Conservation (phyloP, 2,113 vertebrate species). For the Psittacula cyanocephala region DNA sequence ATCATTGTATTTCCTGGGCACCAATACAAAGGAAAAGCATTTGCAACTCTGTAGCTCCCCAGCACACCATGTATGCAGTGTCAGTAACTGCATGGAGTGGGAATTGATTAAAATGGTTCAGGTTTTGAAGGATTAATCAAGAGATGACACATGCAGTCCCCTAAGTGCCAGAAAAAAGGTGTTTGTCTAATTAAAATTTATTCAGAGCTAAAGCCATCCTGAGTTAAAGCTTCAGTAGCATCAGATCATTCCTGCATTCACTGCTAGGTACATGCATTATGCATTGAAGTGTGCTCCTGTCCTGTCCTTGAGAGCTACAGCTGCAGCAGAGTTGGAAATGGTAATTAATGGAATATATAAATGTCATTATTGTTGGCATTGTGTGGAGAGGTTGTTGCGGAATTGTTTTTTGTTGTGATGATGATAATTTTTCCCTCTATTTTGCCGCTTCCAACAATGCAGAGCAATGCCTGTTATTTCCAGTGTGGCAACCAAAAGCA, state of each 20-base stretch:
- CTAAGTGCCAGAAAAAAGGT: slow-evolving; percentile 37
- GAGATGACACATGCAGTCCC: slow-evolving; percentile 44
- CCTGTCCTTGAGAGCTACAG: slow-evolving; percentile 61
- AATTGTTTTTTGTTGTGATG: neutral
- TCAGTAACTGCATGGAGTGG: slow-evolving; percentile 22
- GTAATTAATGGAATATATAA: slow-evolving; percentile 58
- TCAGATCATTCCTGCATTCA: neutral
- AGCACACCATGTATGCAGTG: neutral
- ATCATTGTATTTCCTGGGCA: slow-evolving; percentile 1
- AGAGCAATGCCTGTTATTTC: neutral
- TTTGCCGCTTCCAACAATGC: neutral
- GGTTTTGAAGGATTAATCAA: slow-evolving; percentile 68
- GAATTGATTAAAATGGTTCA: slow-evolving; percentile 48
- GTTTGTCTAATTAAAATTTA: slow-evolving; percentile 67
- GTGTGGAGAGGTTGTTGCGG: neutral
- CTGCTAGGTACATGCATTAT: slow-evolving; percentile 54
- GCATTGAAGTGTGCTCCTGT: neutral
- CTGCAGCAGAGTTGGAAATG: slow-evolving; percentile 45
- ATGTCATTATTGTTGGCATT: slow-evolving; percentile 43
- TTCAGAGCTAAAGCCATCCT: slow-evolving; percentile 43
- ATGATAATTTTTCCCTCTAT: neutral
- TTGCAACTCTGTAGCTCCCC: slow-evolving; percentile 1
- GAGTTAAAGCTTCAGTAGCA: neutral
- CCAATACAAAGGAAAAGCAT: neutral
- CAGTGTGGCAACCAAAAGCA: neutral